These are phyloP conservation scores for Lepidocyrtinus sp. DNA, from an alignment of 2,888 invertebrate genomes.

Conservation along the genomic window DNA sequence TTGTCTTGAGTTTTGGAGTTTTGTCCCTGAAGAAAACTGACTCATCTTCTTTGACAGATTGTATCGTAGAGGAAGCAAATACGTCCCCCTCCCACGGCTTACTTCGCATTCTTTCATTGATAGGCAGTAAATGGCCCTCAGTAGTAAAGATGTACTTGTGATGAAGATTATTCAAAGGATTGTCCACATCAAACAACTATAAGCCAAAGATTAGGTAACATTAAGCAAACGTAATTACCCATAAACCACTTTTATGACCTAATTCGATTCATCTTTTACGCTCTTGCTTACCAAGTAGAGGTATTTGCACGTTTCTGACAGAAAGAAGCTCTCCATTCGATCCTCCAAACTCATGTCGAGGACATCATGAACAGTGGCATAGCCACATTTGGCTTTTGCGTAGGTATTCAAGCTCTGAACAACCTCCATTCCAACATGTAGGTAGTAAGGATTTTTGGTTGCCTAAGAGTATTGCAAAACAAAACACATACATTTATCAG, in stretches of 20 bases:
- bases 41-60: constrained; percentile 53
- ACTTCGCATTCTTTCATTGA: constrained; percentile 70
- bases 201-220: too few species aligned
- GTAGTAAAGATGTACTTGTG: constrained; percentile 77
- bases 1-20: constrained; percentile 63
- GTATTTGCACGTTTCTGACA: constrained; percentile 79
- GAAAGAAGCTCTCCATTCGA: constrained; percentile 79
- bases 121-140: constrained; percentile 77
- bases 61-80: constrained; percentile 41
- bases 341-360: constrained; percentile 77
- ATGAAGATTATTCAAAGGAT: constrained; percentile 76
- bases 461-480: constrained; percentile 72
- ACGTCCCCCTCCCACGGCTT: constrained; percentile 69
- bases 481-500: neutral
- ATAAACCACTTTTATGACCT: too few species aligned
- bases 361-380: constrained; percentile 79
- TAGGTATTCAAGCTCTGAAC: constrained; percentile 75
- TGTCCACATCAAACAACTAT: constrained; percentile 78
- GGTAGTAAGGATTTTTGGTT: constrained; percentile 79
- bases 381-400: constrained; percentile 77
- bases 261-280: too few species aligned
- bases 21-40: constrained; percentile 65
- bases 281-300: constrained; percentile 77
- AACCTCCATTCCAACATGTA: constrained; percentile 78
- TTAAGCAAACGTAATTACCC: too few species aligned